phyloP scores from a whole-genome alignment of 2,888 invertebrate genomes.

The Yponomeuta plumbellus region DNA sequence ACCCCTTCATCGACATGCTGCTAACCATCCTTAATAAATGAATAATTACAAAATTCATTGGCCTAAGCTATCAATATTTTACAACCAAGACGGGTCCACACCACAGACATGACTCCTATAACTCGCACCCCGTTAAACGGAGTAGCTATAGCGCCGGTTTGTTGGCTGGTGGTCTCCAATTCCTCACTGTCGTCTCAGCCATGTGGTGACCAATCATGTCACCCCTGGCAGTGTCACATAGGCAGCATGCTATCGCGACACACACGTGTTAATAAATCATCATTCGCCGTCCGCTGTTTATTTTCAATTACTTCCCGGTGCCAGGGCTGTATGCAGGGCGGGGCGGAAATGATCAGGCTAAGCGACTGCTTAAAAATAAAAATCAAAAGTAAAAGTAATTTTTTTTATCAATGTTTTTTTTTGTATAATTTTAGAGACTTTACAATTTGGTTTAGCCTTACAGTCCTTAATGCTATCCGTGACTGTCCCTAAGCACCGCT shows the following conservation, averaged over 20 bases:
- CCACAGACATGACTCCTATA: no score
- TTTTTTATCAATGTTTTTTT: neutral
- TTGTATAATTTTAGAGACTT: neutral
- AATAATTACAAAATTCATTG: no score
- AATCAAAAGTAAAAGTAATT: no score
- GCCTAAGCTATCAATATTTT: no score
- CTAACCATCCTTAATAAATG: no score
- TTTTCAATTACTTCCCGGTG: slow-evolving; percentile 56
- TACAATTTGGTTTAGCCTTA: neutral
- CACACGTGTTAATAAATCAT: slow-evolving; percentile 42
- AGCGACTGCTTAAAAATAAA: neutral
- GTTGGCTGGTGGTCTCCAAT: neutral
- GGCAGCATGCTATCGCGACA: slow-evolving; percentile 9
- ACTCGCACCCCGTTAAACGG: no score
- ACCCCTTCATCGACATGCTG: no score
- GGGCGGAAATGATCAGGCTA: neutral
- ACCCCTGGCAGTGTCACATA: neutral
- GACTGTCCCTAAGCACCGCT: no score
- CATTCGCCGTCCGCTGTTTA: slow-evolving; percentile 51
- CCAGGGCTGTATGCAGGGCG: slow-evolving; percentile 12
- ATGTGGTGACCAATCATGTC: neutral
- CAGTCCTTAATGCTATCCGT: no score
- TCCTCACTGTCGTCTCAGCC: neutral
- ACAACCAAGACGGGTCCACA: no score
- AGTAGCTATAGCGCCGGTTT: no score